Conservation (phyloP, 2,797 vertebrate species). For the Cichlasoma orientale region DNA sequence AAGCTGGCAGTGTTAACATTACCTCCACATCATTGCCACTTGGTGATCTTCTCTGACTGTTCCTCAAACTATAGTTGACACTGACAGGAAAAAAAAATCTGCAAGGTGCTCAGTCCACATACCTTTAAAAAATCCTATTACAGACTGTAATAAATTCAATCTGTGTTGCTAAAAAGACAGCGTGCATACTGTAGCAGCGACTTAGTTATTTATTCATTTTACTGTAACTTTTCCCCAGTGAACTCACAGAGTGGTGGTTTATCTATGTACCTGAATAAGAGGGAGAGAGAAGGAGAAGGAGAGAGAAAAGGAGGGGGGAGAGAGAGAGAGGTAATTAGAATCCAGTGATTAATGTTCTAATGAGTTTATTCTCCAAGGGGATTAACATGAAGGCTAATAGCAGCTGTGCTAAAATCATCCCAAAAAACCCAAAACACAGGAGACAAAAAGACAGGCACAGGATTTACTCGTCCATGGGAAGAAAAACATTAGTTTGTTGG, state of each 20-base stretch:
- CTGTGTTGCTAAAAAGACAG: neutral
- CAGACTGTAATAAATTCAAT: neutral
- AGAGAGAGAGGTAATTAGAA: conserved; percentile 76
- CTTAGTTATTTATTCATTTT: conserved; percentile 34
- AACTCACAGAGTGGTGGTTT: conserved; percentile 39
- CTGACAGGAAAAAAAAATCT: neutral
- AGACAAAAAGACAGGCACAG: conserved; percentile 66
- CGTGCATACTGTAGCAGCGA: neutral
- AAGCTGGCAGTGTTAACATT: neutral
- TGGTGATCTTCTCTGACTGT: neutral
- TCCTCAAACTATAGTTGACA: neutral
- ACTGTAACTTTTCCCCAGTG: conserved; percentile 49
- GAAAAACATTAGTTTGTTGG: conserved; percentile 54
- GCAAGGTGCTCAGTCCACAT: neutral
- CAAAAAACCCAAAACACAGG: conserved; percentile 72
- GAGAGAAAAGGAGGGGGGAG: conserved; percentile 6
- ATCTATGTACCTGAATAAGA: conserved; percentile 64
- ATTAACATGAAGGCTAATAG: conserved; percentile 76
- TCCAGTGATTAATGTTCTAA: conserved; percentile 81
- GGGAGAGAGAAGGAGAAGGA: conserved; percentile 26
- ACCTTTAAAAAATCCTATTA: neutral
- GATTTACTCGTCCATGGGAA: conserved; percentile 64
- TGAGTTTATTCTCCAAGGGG: conserved; percentile 80
- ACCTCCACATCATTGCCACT: neutral
- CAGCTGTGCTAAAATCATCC: conserved; percentile 77